Percentiles rank a stretch among this genome's conserved stretches.
Conservation (phyloP, 2,888 invertebrate species). For the Caradrina clavipalpis region DNA sequence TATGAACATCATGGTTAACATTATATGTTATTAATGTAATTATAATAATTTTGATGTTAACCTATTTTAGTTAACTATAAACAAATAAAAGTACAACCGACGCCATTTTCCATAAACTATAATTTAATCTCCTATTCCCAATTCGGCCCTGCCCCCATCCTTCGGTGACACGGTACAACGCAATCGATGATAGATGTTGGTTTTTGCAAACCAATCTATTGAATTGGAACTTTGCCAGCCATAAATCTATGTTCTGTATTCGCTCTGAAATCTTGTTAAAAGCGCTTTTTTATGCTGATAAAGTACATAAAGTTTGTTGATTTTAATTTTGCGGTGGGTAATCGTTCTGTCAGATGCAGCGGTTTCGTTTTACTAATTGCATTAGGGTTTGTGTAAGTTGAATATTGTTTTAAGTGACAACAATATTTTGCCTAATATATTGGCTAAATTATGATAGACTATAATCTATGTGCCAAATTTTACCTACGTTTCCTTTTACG, state of each 20-base stretch:
- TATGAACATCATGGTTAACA: too few relatives aligned
- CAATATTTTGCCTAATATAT: too few relatives aligned
- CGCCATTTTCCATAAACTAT: too few relatives aligned
- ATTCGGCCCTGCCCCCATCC: constrained; percentile 40
- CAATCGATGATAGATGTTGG: constrained; percentile 65
- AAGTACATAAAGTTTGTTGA: constrained; percentile 40
- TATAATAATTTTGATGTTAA: too few relatives aligned
- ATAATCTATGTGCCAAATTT: too few relatives aligned
- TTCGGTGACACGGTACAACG: constrained; percentile 55
- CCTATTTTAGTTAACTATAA: too few relatives aligned
- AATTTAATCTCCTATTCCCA: neutral
- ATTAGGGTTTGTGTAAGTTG: neutral
- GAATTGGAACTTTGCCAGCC: constrained; percentile 65
- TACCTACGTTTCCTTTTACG: too few relatives aligned
- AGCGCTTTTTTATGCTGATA: constrained; percentile 41
- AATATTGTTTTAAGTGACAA: neutral
- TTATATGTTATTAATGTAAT: too few relatives aligned
- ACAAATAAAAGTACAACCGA: too few relatives aligned
- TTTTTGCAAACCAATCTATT: constrained; percentile 67
- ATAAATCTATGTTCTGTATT: constrained; percentile 62
- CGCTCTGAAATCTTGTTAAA: constrained; percentile 50
- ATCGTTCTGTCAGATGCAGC: constrained; percentile 26
- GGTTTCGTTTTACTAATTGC: constrained; percentile 25
- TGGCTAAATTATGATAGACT: too few relatives aligned
- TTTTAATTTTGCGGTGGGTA: constrained; percentile 25